These are phyloP conservation scores for Oscheius sp. DNA, from an alignment of 1,140 invertebrate genomes.

Conservation along the genomic window DNA sequence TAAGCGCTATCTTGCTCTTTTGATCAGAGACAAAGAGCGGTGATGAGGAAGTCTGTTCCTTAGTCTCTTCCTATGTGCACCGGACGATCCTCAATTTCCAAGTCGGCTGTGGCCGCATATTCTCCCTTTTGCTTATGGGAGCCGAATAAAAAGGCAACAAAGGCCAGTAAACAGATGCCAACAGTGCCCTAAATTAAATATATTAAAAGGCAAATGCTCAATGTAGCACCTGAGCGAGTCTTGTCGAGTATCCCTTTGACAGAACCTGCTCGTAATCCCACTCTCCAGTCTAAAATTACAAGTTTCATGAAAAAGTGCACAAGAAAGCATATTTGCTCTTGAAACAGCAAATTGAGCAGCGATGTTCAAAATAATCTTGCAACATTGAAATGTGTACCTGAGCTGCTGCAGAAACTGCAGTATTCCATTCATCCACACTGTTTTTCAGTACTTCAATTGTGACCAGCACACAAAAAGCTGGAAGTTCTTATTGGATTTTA, in stretches of 20 bases:
- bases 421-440: slow-evolving; percentile 53
- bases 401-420: slow-evolving; percentile 41
- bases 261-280: slow-evolving; percentile 50
- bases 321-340: too few species aligned
- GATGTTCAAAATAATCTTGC: too few species aligned
- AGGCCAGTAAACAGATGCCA: slow-evolving; percentile 41
- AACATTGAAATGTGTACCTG: too few species aligned
- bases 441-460: slow-evolving; percentile 49
- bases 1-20: too few species aligned
- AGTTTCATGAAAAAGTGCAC: neutral
- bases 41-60: slow-evolving; percentile 21
- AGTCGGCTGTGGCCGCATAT: slow-evolving; percentile 51
- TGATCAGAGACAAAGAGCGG: neutral
- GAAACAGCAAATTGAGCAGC: too few species aligned
- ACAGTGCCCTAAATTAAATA: slow-evolving; percentile 22
- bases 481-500: neutral
- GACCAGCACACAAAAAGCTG: slow-evolving; percentile 38
- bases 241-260: slow-evolving; percentile 43
- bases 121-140: slow-evolving; percentile 56
- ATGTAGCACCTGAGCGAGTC: slow-evolving; percentile 38
- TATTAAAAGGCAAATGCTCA: neutral
- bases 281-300: slow-evolving; percentile 14
- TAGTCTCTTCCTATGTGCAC: slow-evolving; percentile 47
- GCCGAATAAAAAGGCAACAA: slow-evolving; percentile 42
- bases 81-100: slow-evolving; percentile 55